phyloP scores from a whole-genome alignment of 2,888 invertebrate species.

The Hirudinaria manillensis region DNA sequence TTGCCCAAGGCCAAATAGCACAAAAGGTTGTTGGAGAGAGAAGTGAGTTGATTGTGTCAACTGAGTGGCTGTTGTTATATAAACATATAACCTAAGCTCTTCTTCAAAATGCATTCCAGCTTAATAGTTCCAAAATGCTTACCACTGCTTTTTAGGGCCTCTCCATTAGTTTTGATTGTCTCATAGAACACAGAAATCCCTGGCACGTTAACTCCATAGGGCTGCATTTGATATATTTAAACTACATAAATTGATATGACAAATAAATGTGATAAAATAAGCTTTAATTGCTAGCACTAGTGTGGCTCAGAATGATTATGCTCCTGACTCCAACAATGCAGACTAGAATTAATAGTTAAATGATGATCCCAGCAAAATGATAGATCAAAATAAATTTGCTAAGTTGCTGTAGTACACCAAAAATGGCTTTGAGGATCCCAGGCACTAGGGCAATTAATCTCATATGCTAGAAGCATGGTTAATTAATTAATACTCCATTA shows the following conservation, averaged over 20 bases:
- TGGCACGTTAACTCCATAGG: constrained; percentile 73
- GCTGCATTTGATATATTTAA: constrained; percentile 42
- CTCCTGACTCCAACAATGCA: too few relatives aligned
- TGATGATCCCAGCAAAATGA: too few relatives aligned
- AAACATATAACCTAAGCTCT: not conserved
- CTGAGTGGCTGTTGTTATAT: constrained; percentile 65
- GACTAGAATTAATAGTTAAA: too few relatives aligned
- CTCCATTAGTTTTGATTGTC: constrained; percentile 82
- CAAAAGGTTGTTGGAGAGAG: constrained; percentile 87
- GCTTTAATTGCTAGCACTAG: too few relatives aligned
- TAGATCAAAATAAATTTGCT: too few relatives aligned
- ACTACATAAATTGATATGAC: not conserved
- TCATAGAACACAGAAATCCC: constrained; percentile 81
- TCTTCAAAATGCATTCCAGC: too few relatives aligned
- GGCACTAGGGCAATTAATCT: too few relatives aligned
- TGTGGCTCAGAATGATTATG: too few relatives aligned
- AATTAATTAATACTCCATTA: not conserved
- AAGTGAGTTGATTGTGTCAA: constrained; percentile 85
- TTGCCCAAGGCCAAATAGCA: constrained; percentile 91
- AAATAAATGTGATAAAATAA: not conserved
- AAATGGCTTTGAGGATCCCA: too few relatives aligned
- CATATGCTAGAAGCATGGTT: too few relatives aligned
- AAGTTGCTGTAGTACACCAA: too few relatives aligned
- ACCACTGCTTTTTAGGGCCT: constrained; percentile 67
- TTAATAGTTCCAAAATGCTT: constrained; percentile 32